phyloP scores from a whole-genome alignment of 2,888 invertebrate species.

The Diarsia brunnea region DNA sequence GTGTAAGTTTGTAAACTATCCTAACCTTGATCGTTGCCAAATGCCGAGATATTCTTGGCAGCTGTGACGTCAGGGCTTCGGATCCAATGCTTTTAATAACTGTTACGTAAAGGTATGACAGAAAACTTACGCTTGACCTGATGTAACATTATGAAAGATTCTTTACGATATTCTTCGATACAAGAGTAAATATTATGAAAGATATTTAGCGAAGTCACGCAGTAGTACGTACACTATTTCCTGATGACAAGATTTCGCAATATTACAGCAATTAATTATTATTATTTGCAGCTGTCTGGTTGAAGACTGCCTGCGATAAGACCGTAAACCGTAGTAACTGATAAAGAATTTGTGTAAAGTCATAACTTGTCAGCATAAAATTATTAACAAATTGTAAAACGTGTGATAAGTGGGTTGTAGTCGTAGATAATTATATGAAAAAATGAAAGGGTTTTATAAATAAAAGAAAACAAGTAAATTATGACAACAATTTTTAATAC shows the following conservation, averaged over 20 bases:
- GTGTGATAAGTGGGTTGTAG: not conserved
- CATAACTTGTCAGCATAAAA: not conserved
- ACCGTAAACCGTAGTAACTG: not conserved
- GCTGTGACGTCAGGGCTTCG: conserved; percentile 8
- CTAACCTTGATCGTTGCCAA: conserved; percentile 38
- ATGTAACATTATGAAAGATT: not conserved
- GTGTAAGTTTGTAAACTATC: conserved; percentile 10
- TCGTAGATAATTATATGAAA: not conserved
- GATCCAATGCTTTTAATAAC: conserved; percentile 5
- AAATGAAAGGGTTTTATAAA: not conserved
- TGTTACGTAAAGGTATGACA: conserved; percentile 13
- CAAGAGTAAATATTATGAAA: conserved; percentile 3
- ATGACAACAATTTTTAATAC: conserved; percentile 18
- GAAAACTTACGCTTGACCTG: not conserved
- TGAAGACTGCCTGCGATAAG: not conserved
- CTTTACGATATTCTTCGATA: not conserved
- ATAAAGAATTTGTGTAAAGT: conserved; percentile 6
- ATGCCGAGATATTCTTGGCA: conserved; percentile 34
- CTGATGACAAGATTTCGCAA: not conserved
- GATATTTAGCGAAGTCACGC: not conserved
- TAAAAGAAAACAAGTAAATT: not conserved
- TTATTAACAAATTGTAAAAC: not conserved
- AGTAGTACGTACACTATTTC: not conserved
- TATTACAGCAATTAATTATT: not conserved
- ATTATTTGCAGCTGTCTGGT: not conserved